These are phyloP conservation scores for Brienomyrus longianalis DNA, from an alignment of 2,113 vertebrate species.

Conservation along the genomic window DNA sequence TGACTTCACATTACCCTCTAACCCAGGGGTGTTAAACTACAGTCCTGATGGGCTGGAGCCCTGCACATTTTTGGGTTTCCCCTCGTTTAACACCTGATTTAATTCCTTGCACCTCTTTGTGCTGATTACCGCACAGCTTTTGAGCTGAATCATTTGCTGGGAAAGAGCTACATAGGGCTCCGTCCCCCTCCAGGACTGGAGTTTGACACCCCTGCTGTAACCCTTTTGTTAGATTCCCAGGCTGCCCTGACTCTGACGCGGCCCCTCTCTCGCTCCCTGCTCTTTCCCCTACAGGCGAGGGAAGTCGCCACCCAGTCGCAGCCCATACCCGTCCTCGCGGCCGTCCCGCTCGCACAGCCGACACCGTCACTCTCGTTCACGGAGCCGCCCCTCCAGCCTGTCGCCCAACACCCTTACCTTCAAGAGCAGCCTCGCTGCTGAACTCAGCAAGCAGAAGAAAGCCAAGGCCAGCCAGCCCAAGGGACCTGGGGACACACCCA, in stretches of 20 bases:
- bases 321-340: slow-evolving; percentile 60
- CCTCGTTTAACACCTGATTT: too few relatives aligned
- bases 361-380: slow-evolving; percentile 81
- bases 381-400: slow-evolving; percentile 89
- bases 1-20: not conserved
- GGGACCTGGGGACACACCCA: slow-evolving; percentile 67
- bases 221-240: not conserved
- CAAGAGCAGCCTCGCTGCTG: slow-evolving; percentile 90
- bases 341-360: slow-evolving; percentile 67
- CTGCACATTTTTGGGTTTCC: not conserved
- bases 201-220: not conserved
- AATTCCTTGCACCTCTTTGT: too few relatives aligned
- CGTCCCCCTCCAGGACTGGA: not conserved
- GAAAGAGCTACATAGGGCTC: too few relatives aligned
- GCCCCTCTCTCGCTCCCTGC: not conserved
- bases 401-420: slow-evolving; percentile 90
- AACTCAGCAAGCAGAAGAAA: slow-evolving; percentile 95
- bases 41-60: not conserved
- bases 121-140: too few relatives aligned
- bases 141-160: too few relatives aligned
- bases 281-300: slow-evolving; percentile 66
- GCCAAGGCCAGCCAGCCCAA: slow-evolving; percentile 68
- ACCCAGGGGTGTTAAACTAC: not conserved
- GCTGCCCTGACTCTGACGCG: not conserved
- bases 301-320: slow-evolving; percentile 83